phyloP scores from a whole-genome alignment of 2,113 vertebrate species.

The Anhinga anhinga region DNA sequence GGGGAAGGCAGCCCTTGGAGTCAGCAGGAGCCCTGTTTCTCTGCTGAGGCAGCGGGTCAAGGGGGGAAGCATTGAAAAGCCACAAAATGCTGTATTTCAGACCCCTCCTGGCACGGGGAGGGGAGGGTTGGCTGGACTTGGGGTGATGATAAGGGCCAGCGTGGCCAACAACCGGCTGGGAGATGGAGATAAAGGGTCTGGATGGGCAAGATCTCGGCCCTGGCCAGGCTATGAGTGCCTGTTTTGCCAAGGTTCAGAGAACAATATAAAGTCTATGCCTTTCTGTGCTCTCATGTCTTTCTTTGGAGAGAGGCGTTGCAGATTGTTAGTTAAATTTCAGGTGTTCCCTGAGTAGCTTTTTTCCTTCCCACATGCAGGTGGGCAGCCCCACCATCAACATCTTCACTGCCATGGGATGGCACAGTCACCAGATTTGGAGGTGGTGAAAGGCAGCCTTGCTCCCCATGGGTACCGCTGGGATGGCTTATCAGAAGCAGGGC shows the following conservation, averaged over 20 bases:
- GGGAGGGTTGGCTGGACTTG: background rate
- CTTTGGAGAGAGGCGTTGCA: background rate
- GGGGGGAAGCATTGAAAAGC: background rate
- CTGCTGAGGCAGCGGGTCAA: too few relatives aligned
- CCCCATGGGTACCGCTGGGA: rapidly evolving
- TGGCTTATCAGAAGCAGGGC: background rate
- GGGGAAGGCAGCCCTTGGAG: background rate
- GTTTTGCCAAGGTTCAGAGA: background rate
- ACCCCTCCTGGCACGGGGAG: background rate
- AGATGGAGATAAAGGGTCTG: background rate
- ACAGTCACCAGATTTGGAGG: background rate
- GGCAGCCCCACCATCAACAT: background rate
- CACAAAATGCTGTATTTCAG: background rate
- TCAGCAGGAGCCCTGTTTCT: background rate
- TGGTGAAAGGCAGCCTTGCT: background rate
- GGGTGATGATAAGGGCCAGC: background rate
- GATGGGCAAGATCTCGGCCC: background rate
- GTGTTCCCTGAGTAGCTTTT: background rate
- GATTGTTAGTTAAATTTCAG: background rate
- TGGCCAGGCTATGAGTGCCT: background rate
- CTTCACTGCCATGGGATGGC: rapidly evolving
- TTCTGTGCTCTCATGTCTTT: background rate
- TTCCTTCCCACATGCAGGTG: background rate
- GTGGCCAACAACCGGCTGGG: rapidly evolving
- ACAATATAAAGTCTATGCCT: background rate